Percentiles rank a stretch among this genome's conserved stretches.
These are phyloP conservation scores for Spisula subtruncata DNA, from an alignment of 2,888 invertebrate genomes.

Conservation along the genomic window DNA sequence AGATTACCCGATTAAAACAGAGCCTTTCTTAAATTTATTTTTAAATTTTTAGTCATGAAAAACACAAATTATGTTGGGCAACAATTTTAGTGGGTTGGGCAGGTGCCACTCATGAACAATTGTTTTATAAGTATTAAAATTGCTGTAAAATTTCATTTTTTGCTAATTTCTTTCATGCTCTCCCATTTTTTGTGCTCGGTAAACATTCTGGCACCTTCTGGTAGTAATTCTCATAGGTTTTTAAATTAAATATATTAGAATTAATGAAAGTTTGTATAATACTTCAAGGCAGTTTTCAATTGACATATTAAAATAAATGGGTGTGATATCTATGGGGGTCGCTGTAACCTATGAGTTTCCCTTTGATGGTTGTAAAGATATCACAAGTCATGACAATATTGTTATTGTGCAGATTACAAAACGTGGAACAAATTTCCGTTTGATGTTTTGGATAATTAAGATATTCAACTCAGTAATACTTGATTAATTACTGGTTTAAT, in stretches of 20 bases:
- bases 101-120: too few relatives aligned
- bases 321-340: background rate
- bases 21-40: background rate
- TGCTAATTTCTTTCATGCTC: background rate
- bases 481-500: conserved; percentile 2
- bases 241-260: conserved; percentile 2
- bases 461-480: background rate
- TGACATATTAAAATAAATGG: conserved; percentile 17
- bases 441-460: conserved; percentile 11
- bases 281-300: conserved; percentile 18
- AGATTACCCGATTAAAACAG: background rate
- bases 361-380: conserved; percentile 14
- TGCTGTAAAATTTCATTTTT: too few relatives aligned
- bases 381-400: background rate
- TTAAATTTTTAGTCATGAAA: background rate
- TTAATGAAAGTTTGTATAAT: conserved; percentile 1
- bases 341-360: background rate
- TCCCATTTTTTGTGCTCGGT: background rate
- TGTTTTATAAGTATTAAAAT: too few relatives aligned
- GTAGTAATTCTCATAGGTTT: background rate
- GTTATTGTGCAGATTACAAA: conserved; percentile 7
- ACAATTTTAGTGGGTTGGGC: too few relatives aligned
- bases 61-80: background rate
- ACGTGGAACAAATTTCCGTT: background rate
- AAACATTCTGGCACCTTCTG: background rate